Conservation (phyloP, 1,140 invertebrate species). For the Trissolcus basalis region DNA sequence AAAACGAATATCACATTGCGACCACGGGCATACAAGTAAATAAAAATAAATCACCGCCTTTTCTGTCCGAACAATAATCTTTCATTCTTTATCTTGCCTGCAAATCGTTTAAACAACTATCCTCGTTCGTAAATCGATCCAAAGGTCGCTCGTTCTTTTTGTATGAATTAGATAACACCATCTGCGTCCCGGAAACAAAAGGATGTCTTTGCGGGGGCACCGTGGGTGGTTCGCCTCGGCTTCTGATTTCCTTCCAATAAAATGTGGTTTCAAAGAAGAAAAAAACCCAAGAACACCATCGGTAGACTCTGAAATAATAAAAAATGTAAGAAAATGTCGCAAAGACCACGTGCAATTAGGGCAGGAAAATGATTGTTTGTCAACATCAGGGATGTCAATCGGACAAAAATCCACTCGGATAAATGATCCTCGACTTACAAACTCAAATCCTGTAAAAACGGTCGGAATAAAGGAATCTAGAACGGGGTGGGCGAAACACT, state of each 20-base stretch:
- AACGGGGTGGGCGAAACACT: conserved; percentile 39
- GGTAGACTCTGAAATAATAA: neutral
- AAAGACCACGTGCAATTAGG: too few relatives aligned
- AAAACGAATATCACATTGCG: conserved; percentile 12
- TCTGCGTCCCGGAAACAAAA: conserved; percentile 1
- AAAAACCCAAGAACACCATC: neutral
- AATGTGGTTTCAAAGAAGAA: conserved; percentile 1
- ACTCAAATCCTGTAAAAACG: conserved; percentile 35
- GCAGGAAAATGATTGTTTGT: conserved; percentile 28
- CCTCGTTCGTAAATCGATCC: conserved; percentile 35
- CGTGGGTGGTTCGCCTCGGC: conserved; percentile 21
- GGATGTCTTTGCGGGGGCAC: conserved; percentile 6
- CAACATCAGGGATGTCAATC: conserved; percentile 26
- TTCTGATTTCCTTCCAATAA: conserved; percentile 30
- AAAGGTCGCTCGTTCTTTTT: conserved; percentile 17
- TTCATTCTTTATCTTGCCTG: conserved; percentile 17
- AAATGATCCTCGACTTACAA: conserved; percentile 44
- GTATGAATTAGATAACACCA: conserved; percentile 29
- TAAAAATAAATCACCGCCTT: conserved; percentile 28
- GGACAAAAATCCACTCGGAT: conserved; percentile 10
- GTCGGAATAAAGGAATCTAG: conserved; percentile 38
- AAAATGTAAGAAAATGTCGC: too few relatives aligned
- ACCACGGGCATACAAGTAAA: conserved; percentile 16
- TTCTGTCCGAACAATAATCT: conserved; percentile 25
- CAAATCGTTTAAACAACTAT: conserved; percentile 29